A percentile compares a stretch with the other conserved stretches of the same genome.
phyloP scores from a whole-genome alignment of 2,888 invertebrate species.

The Heliconius sara region DNA sequence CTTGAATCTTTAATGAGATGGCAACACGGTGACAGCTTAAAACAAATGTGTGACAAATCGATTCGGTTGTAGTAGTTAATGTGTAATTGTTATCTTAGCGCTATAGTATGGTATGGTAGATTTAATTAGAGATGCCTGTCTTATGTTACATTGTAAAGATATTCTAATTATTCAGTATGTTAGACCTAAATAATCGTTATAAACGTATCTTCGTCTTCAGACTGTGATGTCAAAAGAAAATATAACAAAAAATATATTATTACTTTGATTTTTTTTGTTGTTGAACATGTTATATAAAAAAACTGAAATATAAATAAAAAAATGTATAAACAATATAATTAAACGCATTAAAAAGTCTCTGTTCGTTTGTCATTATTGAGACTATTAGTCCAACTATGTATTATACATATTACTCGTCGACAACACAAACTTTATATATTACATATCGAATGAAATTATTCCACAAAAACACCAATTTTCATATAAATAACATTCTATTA shows the following conservation, averaged over 20 bases:
- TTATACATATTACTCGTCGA: too few species aligned
- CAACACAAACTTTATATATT: background rate
- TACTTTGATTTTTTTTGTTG: background rate
- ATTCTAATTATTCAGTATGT: background rate
- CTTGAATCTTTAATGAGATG: constrained; percentile 79
- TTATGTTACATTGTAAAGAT: background rate
- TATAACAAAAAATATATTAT: background rate
- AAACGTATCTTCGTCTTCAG: too few species aligned
- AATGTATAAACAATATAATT: background rate
- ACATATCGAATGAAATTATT: background rate
- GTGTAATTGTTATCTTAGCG: constrained; percentile 20
- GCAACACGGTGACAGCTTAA: constrained; percentile 60
- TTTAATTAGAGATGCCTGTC: background rate
- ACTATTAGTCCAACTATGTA: too few species aligned
- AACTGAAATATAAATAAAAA: background rate
- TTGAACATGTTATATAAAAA: background rate
- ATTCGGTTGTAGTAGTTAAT: constrained; percentile 54
- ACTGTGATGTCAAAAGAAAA: background rate
- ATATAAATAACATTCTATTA: background rate
- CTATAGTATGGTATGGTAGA: background rate
- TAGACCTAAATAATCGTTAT: too few species aligned
- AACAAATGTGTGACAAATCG: constrained; percentile 77
- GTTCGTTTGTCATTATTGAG: too few species aligned
- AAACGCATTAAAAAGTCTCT: background rate
- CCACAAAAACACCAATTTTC: too few species aligned